phyloP scores from a whole-genome alignment of 2,888 invertebrate species.

The Conus canariensis region DNA sequence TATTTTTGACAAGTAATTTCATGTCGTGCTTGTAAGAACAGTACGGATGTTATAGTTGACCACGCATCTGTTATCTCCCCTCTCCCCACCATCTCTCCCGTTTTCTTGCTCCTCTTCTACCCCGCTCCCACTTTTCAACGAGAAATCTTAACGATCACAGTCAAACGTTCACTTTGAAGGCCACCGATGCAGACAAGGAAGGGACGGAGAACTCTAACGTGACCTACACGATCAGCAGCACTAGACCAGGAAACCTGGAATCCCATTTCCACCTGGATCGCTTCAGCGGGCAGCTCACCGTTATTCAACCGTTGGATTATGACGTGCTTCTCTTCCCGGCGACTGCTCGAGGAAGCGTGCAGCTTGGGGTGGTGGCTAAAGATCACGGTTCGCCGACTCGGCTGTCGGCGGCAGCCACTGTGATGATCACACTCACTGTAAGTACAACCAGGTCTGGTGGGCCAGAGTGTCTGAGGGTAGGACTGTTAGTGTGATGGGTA shows the following conservation, averaged over 20 bases:
- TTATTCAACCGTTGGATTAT: slow-evolving; percentile 66
- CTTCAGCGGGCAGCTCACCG: slow-evolving; percentile 82
- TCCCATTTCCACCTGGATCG: slow-evolving; percentile 83
- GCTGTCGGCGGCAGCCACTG: slow-evolving; percentile 51
- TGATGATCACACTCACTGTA: slow-evolving; percentile 70
- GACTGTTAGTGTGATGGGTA: too few species aligned
- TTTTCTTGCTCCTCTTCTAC: too few species aligned
- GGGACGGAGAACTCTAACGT: slow-evolving; percentile 65
- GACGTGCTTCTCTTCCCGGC: slow-evolving; percentile 57
- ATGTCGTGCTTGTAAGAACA: too few species aligned
- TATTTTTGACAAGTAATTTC: too few species aligned
- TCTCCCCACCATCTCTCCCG: too few species aligned
- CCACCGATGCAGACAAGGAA: slow-evolving; percentile 86
- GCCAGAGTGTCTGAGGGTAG: too few species aligned
- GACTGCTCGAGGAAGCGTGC: slow-evolving; percentile 55
- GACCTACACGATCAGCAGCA: slow-evolving; percentile 47
- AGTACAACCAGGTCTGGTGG: slow-evolving; percentile 69
- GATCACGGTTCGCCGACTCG: slow-evolving; percentile 65
- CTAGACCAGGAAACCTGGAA: not conserved
- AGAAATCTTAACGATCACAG: too few species aligned
- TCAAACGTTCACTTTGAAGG: slow-evolving; percentile 78
- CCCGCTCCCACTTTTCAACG: too few species aligned
- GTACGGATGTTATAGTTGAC: too few species aligned
- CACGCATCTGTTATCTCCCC: too few species aligned
- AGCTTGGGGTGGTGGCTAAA: slow-evolving; percentile 61